Evolutionary conservation across 2,113 vertebrate species (phyloP).

Genomic region (Oryzias curvinotus): DNA sequence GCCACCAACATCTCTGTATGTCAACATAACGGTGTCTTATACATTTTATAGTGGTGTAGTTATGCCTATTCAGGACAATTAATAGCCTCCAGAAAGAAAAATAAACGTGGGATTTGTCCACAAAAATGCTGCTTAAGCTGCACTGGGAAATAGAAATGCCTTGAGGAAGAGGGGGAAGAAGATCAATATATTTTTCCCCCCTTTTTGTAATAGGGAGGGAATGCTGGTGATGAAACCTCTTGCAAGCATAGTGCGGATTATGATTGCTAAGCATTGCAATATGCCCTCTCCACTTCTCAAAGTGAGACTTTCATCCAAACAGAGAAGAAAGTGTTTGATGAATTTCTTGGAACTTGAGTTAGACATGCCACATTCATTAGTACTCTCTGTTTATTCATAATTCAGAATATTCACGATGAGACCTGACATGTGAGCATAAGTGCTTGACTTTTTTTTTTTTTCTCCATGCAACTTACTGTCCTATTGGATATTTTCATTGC

Average conservation of each 20-base stretch:
- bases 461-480: constrained; percentile 56
- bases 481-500: constrained; percentile 37
- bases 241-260: constrained; percentile 74
- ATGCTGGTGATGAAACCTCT: constrained; percentile 76
- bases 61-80: constrained; percentile 72
- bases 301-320: constrained; percentile 68
- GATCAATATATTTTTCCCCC: constrained; percentile 61
- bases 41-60: constrained; percentile 37
- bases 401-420: constrained; percentile 46
- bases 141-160: constrained; percentile 71
- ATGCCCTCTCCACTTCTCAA: constrained; percentile 68
- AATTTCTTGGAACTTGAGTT: constrained; percentile 59
- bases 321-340: constrained; percentile 56
- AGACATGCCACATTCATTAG: constrained; percentile 56
- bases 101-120: constrained; percentile 70
- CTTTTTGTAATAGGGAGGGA: constrained; percentile 59
- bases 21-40: constrained; percentile 50
- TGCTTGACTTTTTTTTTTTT: constrained; percentile 7
- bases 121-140: constrained; percentile 76
- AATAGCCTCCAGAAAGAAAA: constrained; percentile 72
- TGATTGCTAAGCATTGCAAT: constrained; percentile 76
- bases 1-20: constrained; percentile 57
- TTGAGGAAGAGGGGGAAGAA: constrained; percentile 59
- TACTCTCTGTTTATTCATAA: constrained; percentile 50
- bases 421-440: constrained; percentile 23